Base-by-base conservation (phyloP, 2,888 invertebrate species). In the Ormyrus labotus region DNA sequence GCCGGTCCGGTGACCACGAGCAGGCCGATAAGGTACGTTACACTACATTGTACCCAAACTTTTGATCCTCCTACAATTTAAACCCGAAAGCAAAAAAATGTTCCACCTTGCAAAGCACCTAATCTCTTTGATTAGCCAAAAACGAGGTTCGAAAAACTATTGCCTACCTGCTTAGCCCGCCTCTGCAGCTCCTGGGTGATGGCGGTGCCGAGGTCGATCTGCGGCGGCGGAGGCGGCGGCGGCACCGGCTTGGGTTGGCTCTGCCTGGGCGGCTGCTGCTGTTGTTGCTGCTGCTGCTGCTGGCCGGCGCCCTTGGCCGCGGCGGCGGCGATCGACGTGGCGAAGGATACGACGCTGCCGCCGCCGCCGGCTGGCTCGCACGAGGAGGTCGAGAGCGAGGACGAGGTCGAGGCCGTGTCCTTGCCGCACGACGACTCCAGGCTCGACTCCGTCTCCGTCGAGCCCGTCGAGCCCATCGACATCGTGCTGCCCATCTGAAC, bases 121-220 rank as follows among this genome's bases (percentile, higher is more conserved):
- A 19, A 19, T 2, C 19, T 13, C 13, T 13, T 13, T 19, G 19
- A 1, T 19, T 19, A 19, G 19, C 19, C 34, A 34, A 34, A 34
- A 34, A 34, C 0, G 34, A 34, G 3, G 4, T 4, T 34, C 34
- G 4, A 34, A 4, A 34, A 34, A 4, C 34, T 34, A 4, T 4
- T 34, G 10, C 64, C 11, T 88, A 95, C 95, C 89, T 89, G 90
- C 92, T 94, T 94, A 83, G 93, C 93, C 89, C 95, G 92, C 90
- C 94, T 92, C 87, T 94, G 93, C 79, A 95, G 92, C 90, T 95
- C 95, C 89, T 94, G 93, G 82, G 93, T 93, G 87, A 95, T 94
- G 86, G 95, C 95, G 90, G 94, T 94, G 81, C 94, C 93, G 73
- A 95, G 92, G 87, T 93, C 93, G 84, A 93, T 90, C 85, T 88